Conservation (phyloP, 92 coral and sea anemone species). For the Bergia puertoricense region DNA sequence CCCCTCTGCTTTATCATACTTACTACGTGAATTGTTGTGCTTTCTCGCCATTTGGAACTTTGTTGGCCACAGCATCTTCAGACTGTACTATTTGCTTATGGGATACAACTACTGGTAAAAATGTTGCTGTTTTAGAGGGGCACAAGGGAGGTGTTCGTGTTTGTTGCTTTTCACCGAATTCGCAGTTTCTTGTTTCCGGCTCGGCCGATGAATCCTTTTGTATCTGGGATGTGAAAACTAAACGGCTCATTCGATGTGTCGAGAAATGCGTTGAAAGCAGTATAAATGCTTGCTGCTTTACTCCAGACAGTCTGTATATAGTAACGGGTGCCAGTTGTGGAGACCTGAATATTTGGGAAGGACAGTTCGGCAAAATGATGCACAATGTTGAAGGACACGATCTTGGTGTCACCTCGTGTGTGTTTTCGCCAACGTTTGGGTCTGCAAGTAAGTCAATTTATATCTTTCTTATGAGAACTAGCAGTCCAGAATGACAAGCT, state of each 20-base stretch:
- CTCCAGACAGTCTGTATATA: slow-evolving; percentile 92
- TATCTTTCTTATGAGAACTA: background rate
- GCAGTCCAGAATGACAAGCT: background rate
- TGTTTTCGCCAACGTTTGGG: slow-evolving; percentile 94
- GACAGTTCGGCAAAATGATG: slow-evolving; percentile 78
- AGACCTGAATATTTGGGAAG: slow-evolving; percentile 85
- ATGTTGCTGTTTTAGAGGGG: slow-evolving; percentile 83
- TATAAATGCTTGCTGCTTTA: slow-evolving; percentile 85
- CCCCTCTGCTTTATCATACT: slow-evolving; percentile 88
- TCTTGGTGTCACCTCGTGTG: slow-evolving; percentile 88
- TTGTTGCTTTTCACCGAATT: slow-evolving; percentile 92
- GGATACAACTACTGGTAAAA: slow-evolving; percentile 85
- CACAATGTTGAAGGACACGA: slow-evolving; percentile 89
- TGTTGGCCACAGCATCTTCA: slow-evolving; percentile 94
- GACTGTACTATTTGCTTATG: slow-evolving; percentile 89
- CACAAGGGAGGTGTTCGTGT: slow-evolving; percentile 93
- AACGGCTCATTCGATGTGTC: slow-evolving; percentile 72
- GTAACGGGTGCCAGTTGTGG: slow-evolving; percentile 91
- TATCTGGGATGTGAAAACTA: slow-evolving; percentile 88
- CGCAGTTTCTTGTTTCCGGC: slow-evolving; percentile 87
- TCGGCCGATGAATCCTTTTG: slow-evolving; percentile 96
- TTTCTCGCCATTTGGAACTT: slow-evolving; percentile 95
- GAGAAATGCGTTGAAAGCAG: slow-evolving; percentile 88
- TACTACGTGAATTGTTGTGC: slow-evolving; percentile 92
- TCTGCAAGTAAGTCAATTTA: slow-evolving; percentile 86